Evolutionary conservation across 2,797 vertebrate species (phyloP).

Genomic region (Carduelis carduelis): DNA sequence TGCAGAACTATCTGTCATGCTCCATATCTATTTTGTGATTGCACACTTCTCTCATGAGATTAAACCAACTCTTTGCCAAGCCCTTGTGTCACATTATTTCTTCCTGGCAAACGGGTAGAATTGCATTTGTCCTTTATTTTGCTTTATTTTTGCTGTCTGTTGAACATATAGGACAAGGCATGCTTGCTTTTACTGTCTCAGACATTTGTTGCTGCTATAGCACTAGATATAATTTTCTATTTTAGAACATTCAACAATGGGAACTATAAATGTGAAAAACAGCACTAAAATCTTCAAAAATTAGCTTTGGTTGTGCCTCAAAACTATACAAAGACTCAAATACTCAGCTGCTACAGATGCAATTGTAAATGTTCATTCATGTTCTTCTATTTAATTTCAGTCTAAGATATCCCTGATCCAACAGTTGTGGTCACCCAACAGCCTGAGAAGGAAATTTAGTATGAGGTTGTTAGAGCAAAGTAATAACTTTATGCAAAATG

Average conservation of each 20-base stretch:
- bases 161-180: not conserved
- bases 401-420: not conserved
- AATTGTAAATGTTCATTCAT: not conserved
- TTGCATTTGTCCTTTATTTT: not conserved
- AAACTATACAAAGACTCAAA: not conserved
- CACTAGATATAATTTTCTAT: not conserved
- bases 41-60: not conserved
- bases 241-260: not conserved
- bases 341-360: not conserved
- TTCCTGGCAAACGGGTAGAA: not conserved
- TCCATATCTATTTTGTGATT: not conserved
- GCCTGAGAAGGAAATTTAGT: not conserved
- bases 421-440: not conserved
- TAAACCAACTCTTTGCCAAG: not conserved
- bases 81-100: not conserved
- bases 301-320: not conserved
- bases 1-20: not conserved
- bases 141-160: not conserved
- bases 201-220: not conserved
- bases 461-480: not conserved
- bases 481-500: constrained; percentile 20
- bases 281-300: not conserved
- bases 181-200: not conserved
- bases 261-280: not conserved
- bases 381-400: not conserved